Conservation (phyloP, 2,888 invertebrate genomes). For the Epinotia demarniana region DNA sequence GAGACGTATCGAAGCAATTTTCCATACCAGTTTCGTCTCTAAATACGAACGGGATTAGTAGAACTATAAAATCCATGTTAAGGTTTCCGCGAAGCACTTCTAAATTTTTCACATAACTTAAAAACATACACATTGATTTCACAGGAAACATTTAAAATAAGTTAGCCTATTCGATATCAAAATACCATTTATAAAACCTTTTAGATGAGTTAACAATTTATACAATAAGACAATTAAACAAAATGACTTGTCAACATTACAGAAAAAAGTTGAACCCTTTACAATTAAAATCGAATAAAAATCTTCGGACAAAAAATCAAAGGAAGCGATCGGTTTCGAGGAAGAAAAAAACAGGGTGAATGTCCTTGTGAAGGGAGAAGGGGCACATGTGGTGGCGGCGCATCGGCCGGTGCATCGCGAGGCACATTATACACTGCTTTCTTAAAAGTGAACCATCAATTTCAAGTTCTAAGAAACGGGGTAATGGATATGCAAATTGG, state of each 20-base stretch:
- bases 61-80: background rate
- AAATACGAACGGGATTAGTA: background rate
- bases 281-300: constrained; percentile 76
- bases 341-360: constrained; percentile 74
- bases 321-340: constrained; percentile 69
- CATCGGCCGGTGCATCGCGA: constrained; percentile 46
- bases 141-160: constrained; percentile 6
- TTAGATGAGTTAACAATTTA: constrained; percentile 47
- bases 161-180: constrained; percentile 20
- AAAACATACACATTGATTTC: background rate
- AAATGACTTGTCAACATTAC: constrained; percentile 74
- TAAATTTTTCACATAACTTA: background rate
- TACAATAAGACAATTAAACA: constrained; percentile 68
- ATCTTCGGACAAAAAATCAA: constrained; percentile 57
- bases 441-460: constrained; percentile 41
- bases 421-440: constrained; percentile 54
- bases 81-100: background rate
- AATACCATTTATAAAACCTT: constrained; percentile 29
- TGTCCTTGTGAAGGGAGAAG: constrained; percentile 68
- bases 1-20: background rate
- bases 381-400: constrained; percentile 51
- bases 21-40: too few relatives aligned
- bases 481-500: constrained; percentile 34
- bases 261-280: constrained; percentile 65
- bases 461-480: constrained; percentile 15